Evolutionary conservation across 2,888 invertebrate species (phyloP).

Genomic region (Brachyptera risi): DNA sequence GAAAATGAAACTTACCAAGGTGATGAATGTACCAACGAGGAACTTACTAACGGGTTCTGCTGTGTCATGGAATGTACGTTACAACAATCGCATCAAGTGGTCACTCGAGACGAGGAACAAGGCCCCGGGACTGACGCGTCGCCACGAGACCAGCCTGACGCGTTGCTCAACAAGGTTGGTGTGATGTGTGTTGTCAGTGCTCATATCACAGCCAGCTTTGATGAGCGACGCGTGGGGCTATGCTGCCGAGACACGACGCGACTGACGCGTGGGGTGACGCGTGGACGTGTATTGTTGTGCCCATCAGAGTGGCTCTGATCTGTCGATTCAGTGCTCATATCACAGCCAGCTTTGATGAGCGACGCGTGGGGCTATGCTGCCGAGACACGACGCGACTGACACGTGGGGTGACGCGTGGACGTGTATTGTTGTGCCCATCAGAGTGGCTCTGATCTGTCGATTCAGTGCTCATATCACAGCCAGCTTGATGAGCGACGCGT

Average conservation of each 20-base stretch:
- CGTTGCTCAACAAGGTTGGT: constrained; percentile 85
- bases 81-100: too few relatives aligned
- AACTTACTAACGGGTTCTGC: too few relatives aligned
- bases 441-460: background rate
- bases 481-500: constrained; percentile 86
- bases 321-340: constrained; percentile 62
- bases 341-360: constrained; percentile 99
- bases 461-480: constrained; percentile 89
- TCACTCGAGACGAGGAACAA: too few relatives aligned
- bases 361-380: constrained; percentile 43
- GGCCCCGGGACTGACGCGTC: background rate
- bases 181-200: constrained; percentile 67
- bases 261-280: background rate
- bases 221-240: constrained; percentile 61
- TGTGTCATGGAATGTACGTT: too few relatives aligned
- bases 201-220: constrained; percentile 99
- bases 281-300: background rate
- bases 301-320: background rate
- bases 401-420: background rate
- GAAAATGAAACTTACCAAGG: too few relatives aligned
- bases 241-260: too few relatives aligned
- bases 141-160: constrained; percentile 39
- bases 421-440: background rate
- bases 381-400: too few relatives aligned
- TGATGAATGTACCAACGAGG: too few relatives aligned